A percentile compares a stretch with the other conserved stretches of the same genome.
Evolutionary conservation across 2,797 vertebrate genomes (phyloP).

Genomic region (Chanos chanos): DNA sequence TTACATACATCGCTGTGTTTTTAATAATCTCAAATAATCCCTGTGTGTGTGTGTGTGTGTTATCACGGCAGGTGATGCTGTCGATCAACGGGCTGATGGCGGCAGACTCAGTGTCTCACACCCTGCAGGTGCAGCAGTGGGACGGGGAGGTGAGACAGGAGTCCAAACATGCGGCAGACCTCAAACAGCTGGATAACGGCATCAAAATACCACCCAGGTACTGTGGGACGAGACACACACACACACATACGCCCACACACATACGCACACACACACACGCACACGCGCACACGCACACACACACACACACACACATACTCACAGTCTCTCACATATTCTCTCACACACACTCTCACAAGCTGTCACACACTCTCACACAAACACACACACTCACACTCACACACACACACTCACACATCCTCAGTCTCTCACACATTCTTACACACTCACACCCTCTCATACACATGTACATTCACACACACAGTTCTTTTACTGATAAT

Average conservation of each 20-base stretch:
- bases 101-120: slow-evolving; percentile 92
- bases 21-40: neutral
- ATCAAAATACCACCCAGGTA: slow-evolving; percentile 95
- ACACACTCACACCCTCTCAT: too few species aligned
- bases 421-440: too few species aligned
- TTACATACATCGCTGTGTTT: too few species aligned
- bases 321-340: neutral
- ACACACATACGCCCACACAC: neutral
- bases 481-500: too few species aligned
- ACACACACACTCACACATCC: too few species aligned
- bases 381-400: too few species aligned
- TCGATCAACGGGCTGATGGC: slow-evolving; percentile 88
- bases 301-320: neutral
- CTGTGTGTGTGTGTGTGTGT: neutral
- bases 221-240: neutral
- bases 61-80: slow-evolving; percentile 79
- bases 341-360: too few species aligned
- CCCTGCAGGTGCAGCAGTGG: slow-evolving; percentile 96
- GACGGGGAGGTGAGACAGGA: slow-evolving; percentile 95
- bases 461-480: too few species aligned
- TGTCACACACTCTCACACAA: too few species aligned
- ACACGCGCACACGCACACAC: neutral
- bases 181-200: slow-evolving; percentile 92
- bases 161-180: slow-evolving; percentile 85
- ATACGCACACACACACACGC: neutral